phyloP scores from a whole-genome alignment of 2,113 vertebrate species.

The Holacanthus passer region DNA sequence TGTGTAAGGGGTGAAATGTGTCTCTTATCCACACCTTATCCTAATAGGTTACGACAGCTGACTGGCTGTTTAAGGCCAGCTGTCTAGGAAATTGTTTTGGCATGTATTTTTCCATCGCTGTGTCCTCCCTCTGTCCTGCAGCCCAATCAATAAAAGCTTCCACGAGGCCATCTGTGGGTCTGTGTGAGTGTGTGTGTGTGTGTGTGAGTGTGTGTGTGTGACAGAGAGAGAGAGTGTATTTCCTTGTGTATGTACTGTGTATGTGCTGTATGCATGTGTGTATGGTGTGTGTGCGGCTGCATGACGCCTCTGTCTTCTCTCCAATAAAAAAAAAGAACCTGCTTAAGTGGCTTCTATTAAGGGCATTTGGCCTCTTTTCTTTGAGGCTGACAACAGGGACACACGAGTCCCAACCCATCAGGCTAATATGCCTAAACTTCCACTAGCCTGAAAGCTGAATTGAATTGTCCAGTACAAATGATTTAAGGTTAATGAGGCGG shows the following conservation, averaged over 20 bases:
- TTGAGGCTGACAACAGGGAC: neutral
- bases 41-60: conserved; percentile 49
- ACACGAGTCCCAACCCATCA: neutral
- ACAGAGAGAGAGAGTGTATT: neutral
- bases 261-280: conserved; percentile 2
- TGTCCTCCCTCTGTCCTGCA: conserved; percentile 65
- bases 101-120: conserved; percentile 58
- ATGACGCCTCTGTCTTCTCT: neutral
- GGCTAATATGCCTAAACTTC: conserved; percentile 21
- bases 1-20: neutral
- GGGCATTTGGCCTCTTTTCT: neutral
- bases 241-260: neutral
- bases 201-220: neutral
- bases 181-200: conserved; percentile 10
- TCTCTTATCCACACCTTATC: conserved; percentile 33
- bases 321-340: neutral
- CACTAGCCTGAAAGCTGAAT: neutral
- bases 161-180: conserved; percentile 53
- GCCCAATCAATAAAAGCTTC: conserved; percentile 62
- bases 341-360: neutral
- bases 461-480: neutral
- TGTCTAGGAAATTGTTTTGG: conserved; percentile 65
- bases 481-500: neutral
- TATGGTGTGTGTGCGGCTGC: neutral
- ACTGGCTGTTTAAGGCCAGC: conserved; percentile 56